A percentile compares a stretch with the other conserved stretches of the same genome.
phyloP scores from a whole-genome alignment of 1,140 invertebrate species.

The Arion vulgaris region DNA sequence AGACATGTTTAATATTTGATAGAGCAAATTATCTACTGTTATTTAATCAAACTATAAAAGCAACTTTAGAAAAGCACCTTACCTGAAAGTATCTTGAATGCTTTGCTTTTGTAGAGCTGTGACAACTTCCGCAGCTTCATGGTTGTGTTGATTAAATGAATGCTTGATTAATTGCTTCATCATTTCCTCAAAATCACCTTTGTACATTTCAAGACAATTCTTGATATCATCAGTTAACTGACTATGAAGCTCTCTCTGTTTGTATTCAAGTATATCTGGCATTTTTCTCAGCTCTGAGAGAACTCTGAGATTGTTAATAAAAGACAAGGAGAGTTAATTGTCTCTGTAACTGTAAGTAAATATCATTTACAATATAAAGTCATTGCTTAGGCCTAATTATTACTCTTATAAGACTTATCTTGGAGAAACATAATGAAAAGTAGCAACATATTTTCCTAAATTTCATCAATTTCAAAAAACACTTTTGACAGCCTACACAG shows the following conservation, averaged over 20 bases:
- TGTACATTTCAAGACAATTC: neutral
- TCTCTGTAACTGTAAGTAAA: too few species aligned
- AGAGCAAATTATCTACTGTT: too few species aligned
- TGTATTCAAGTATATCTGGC: neutral
- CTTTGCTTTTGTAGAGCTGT: neutral
- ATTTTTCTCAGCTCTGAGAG: neutral
- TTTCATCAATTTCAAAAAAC: too few species aligned
- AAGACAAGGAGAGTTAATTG: too few species aligned
- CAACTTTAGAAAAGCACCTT: neutral
- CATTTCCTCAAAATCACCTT: neutral
- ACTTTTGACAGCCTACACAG: too few species aligned
- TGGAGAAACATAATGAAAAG: too few species aligned
- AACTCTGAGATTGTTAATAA: neutral
- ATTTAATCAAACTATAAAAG: too few species aligned
- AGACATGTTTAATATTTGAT: too few species aligned
- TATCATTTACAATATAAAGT: too few species aligned
- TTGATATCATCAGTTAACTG: slow-evolving; percentile 15
- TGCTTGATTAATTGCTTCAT: neutral
- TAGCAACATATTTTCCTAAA: too few species aligned
- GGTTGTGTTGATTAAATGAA: neutral
- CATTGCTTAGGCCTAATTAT: too few species aligned
- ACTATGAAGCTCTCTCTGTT: neutral
- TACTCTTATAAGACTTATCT: too few species aligned
- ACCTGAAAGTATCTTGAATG: neutral
- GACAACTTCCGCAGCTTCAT: neutral